phyloP scores from a whole-genome alignment of 2,113 vertebrate genomes.

The Tichodroma muraria region DNA sequence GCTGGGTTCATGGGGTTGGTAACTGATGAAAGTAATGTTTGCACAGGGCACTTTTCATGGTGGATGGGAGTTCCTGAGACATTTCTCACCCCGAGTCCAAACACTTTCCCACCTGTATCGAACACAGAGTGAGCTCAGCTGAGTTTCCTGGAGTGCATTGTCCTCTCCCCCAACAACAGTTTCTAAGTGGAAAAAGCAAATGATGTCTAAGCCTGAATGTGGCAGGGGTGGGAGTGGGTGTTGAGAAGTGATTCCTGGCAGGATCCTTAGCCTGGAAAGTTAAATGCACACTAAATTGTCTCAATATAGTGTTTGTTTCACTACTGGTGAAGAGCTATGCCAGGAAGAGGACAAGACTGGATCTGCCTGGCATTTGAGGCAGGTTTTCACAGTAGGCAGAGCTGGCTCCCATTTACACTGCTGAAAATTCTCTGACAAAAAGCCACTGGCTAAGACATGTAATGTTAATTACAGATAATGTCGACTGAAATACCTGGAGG shows the following conservation, averaged over 20 bases:
- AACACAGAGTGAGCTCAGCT: not conserved
- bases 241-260: not conserved
- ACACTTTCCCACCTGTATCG: accelerated
- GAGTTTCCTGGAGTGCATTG: not conserved
- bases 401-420: not conserved
- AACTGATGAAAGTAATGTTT: not conserved
- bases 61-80: not conserved
- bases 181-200: not conserved
- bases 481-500: constrained; percentile 7
- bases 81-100: not conserved
- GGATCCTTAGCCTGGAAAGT: not conserved
- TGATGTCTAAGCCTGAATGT: not conserved
- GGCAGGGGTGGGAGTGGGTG: not conserved
- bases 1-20: not conserved
- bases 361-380: not conserved
- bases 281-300: not conserved
- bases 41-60: not conserved
- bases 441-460: not conserved
- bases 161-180: not conserved
- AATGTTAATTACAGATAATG: constrained; percentile 28
- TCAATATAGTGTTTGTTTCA: not conserved
- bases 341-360: not conserved
- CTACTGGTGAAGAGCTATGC: not conserved
- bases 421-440: not conserved
- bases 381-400: not conserved